Percentiles rank a stretch among this genome's conserved stretches.
Evolutionary conservation across 2,888 invertebrate genomes (phyloP).

Genomic region (Nemotelus nigrinus): DNA sequence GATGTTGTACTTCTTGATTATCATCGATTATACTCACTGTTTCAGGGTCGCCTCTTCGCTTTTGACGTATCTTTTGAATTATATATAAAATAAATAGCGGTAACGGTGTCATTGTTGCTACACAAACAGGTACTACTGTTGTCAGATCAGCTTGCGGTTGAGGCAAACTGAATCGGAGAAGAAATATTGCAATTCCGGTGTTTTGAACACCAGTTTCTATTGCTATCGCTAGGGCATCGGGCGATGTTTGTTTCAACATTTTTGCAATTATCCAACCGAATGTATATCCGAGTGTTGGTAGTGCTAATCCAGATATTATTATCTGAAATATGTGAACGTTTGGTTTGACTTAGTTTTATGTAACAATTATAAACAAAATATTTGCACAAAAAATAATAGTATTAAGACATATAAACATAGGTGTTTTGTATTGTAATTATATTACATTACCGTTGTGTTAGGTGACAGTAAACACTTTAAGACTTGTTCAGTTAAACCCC

Average conservation of each 20-base stretch:
- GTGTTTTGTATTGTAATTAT: too few relatives aligned
- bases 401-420: too few relatives aligned
- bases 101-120: slow-evolving; percentile 93
- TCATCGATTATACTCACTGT: slow-evolving; percentile 37
- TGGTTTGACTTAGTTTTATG: background rate
- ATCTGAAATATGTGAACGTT: slow-evolving; percentile 69
- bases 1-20: slow-evolving; percentile 2
- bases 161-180: slow-evolving; percentile 81
- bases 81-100: slow-evolving; percentile 75
- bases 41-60: slow-evolving; percentile 29
- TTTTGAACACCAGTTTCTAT: slow-evolving; percentile 95
- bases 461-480: too few relatives aligned
- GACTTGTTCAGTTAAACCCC: too few relatives aligned
- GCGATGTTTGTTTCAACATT: slow-evolving; percentile 70
- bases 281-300: slow-evolving; percentile 85
- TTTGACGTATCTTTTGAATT: slow-evolving; percentile 65
- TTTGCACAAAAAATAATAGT: too few relatives aligned
- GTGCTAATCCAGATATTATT: slow-evolving; percentile 78
- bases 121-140: slow-evolving; percentile 89
- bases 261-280: slow-evolving; percentile 74
- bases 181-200: slow-evolving; percentile 90
- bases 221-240: slow-evolving; percentile 85
- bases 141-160: slow-evolving; percentile 91
- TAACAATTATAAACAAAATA: too few relatives aligned
- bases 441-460: too few relatives aligned